Evolutionary conservation across 2,888 invertebrate species (phyloP).

Genomic region (Xiphydria camelus): DNA sequence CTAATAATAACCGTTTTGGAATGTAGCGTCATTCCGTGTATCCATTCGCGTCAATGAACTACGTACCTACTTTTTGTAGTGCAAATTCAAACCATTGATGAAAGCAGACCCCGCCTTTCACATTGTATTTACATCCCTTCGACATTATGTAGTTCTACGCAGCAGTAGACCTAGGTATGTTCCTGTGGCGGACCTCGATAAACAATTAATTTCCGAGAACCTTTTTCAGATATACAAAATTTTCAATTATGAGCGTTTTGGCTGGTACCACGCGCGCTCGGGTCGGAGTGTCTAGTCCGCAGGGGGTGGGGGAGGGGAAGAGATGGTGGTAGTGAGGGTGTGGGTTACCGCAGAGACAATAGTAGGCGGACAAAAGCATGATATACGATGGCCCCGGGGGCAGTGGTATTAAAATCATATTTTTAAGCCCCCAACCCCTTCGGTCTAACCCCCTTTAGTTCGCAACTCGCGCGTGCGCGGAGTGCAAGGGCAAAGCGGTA

Average conservation of each 20-base stretch:
- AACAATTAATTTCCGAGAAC: constrained; percentile 8
- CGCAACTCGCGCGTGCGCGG: too few species aligned
- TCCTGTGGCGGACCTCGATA: neutral
- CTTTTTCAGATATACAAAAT: constrained; percentile 22
- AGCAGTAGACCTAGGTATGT: too few species aligned
- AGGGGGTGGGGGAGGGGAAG: neutral
- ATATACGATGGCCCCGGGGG: constrained; percentile 50
- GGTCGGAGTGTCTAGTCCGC: constrained; percentile 1
- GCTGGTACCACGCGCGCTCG: constrained; percentile 7
- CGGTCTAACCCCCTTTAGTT: too few species aligned
- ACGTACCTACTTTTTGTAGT: too few species aligned
- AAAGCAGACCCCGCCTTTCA: too few species aligned
- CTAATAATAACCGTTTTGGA: too few species aligned
- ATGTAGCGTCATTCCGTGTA: too few species aligned
- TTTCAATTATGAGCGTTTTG: constrained; percentile 38
- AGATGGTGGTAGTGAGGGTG: constrained; percentile 5
- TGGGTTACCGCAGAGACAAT: constrained; percentile 49
- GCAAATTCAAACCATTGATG: too few species aligned
- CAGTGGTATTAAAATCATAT: constrained; percentile 56
- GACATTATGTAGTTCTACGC: too few species aligned
- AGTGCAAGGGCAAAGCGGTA: too few species aligned
- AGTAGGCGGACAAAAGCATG: constrained; percentile 55
- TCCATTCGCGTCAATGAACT: too few species aligned
- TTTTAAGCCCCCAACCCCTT: constrained; percentile 54
- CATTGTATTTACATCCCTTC: too few species aligned